Evolutionary conservation across 2,888 invertebrate species (phyloP).

Genomic region (Diplazon laetatorius): DNA sequence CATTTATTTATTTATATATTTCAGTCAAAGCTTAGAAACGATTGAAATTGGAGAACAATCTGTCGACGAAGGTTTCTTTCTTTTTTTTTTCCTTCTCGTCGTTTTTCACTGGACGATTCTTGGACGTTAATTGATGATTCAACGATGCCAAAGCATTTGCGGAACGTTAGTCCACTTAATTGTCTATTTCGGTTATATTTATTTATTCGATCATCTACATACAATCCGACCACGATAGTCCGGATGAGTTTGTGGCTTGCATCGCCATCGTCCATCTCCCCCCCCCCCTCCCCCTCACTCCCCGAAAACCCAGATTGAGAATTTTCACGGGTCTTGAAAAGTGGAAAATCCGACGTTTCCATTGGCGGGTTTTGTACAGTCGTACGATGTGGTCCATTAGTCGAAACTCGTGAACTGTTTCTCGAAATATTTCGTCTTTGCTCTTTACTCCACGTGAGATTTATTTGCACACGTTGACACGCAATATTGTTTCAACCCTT

Average conservation of each 20-base stretch:
- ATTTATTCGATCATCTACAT: conserved; percentile 51
- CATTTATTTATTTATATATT: conserved; percentile 4
- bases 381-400: conserved; percentile 5
- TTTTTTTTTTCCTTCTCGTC: too few species aligned
- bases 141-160: conserved; percentile 58
- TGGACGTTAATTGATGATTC: conserved; percentile 60
- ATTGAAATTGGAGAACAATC: too few species aligned
- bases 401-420: too few species aligned
- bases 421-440: too few species aligned
- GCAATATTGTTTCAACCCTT: too few species aligned
- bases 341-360: too few species aligned
- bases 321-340: background rate
- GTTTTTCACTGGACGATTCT: conserved; percentile 35
- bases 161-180: conserved; percentile 60
- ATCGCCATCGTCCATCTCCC: conserved; percentile 21
- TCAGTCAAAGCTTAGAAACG: background rate
- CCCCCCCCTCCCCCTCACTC: conserved; percentile 2
- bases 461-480: too few species aligned
- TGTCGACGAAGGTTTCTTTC: too few species aligned
- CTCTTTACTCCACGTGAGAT: too few species aligned
- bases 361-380: too few species aligned
- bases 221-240: background rate
- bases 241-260: background rate
- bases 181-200: conserved; percentile 62
- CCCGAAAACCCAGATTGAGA: conserved; percentile 13